Percentiles rank a stretch among this genome's conserved stretches.
Evolutionary conservation across 1,140 invertebrate species (phyloP).

Genomic region (Listronotus oregonensis): DNA sequence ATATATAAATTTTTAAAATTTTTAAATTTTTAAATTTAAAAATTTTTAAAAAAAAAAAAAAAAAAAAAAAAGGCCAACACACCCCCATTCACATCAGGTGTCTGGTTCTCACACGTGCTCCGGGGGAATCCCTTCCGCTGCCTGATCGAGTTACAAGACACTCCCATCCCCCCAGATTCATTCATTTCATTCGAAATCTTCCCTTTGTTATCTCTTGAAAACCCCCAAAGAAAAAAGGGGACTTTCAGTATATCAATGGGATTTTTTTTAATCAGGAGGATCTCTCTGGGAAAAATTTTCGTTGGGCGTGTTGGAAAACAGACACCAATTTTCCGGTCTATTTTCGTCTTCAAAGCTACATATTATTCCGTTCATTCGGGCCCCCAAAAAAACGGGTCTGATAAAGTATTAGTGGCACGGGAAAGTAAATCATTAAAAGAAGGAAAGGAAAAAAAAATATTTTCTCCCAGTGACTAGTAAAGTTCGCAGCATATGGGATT

Average conservation of each 20-base stretch:
- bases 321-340: slow-evolving; percentile 37
- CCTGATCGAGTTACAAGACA: slow-evolving; percentile 46
- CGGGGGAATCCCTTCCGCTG: slow-evolving; percentile 49
- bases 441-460: too few species aligned
- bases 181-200: slow-evolving; percentile 34
- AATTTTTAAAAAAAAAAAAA: too few species aligned
- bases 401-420: too few species aligned
- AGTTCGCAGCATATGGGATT: too few species aligned
- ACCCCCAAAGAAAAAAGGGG: slow-evolving; percentile 24
- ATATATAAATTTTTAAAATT: too few species aligned
- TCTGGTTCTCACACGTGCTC: slow-evolving; percentile 51
- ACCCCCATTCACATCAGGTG: slow-evolving; percentile 40
- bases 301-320: slow-evolving; percentile 22
- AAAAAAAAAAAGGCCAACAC: neutral
- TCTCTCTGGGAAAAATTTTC: slow-evolving; percentile 22
- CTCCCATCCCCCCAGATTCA: slow-evolving; percentile 37
- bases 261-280: slow-evolving; percentile 34
- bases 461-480: too few species aligned
- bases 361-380: neutral
- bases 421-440: too few species aligned
- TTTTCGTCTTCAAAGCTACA: neutral
- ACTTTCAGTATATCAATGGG: slow-evolving; percentile 34
- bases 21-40: too few species aligned
- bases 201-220: slow-evolving; percentile 32
- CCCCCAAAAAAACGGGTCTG: neutral